phyloP scores from a whole-genome alignment of 2,888 invertebrate species.

The Chironomus tentans region DNA sequence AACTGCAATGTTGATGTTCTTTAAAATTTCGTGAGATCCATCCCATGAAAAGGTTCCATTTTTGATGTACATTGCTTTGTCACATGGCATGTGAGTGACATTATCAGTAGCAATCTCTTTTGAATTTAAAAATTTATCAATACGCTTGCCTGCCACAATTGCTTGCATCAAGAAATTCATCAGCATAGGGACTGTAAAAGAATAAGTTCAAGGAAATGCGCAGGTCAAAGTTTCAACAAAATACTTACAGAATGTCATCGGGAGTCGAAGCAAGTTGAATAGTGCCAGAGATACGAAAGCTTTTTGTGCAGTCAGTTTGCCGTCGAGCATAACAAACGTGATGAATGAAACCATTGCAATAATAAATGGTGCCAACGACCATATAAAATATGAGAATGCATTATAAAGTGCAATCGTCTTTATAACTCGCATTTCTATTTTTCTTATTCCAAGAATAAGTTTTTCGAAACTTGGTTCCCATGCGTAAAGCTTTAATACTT shows the following conservation, averaged over 20 bases:
- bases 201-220: conserved; percentile 38
- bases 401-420: conserved; percentile 48
- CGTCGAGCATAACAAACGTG: conserved; percentile 40
- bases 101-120: conserved; percentile 45
- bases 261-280: conserved; percentile 49
- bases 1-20: conserved; percentile 36
- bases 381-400: conserved; percentile 49
- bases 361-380: conserved; percentile 53
- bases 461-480: conserved; percentile 53
- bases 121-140: conserved; percentile 47
- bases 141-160: conserved; percentile 46
- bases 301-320: conserved; percentile 43
- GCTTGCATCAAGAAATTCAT: conserved; percentile 34
- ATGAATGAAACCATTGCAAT: conserved; percentile 42
- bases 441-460: conserved; percentile 47
- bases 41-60: conserved; percentile 48
- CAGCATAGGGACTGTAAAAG: conserved; percentile 38
- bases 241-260: conserved; percentile 41
- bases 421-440: conserved; percentile 48
- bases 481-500: conserved; percentile 52
- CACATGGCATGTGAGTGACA: conserved; percentile 37
- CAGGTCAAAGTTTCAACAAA: background rate
- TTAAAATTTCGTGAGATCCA: conserved; percentile 31
- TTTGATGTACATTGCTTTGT: conserved; percentile 40
- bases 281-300: conserved; percentile 50